Evolutionary conservation across 2,113 vertebrate genomes (phyloP).

Genomic region (Cichladusa arquata): DNA sequence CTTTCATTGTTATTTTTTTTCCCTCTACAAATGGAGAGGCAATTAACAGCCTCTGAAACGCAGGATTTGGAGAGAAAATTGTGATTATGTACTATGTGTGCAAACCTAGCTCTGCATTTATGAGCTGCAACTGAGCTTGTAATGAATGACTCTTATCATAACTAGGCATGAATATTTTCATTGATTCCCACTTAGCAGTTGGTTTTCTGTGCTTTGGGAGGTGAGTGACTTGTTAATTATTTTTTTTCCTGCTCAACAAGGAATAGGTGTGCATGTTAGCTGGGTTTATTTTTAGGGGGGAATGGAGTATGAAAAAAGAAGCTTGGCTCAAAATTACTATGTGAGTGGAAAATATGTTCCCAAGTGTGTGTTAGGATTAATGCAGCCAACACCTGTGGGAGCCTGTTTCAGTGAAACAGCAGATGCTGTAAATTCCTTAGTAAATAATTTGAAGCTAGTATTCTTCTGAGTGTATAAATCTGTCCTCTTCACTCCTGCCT

Average conservation of each 20-base stretch:
- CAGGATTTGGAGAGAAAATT: neutral
- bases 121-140: neutral
- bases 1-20: neutral
- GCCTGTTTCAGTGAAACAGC: neutral
- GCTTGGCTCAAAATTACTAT: neutral
- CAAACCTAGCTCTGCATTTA: neutral
- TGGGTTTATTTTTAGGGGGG: neutral
- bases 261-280: neutral
- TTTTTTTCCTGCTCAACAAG: neutral
- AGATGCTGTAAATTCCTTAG: neutral
- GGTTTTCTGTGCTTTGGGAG: neutral
- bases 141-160: neutral
- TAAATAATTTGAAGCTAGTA: neutral
- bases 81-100: neutral
- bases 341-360: neutral
- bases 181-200: neutral
- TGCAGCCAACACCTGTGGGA: neutral
- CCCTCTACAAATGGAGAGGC: neutral
- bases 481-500: neutral
- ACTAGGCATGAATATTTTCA: neutral
- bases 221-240: neutral
- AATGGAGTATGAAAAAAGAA: neutral
- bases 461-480: neutral
- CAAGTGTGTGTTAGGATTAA: neutral
- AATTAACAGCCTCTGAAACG: neutral